Percentiles rank a stretch among this genome's conserved stretches.
Conservation (phyloP, 2,888 invertebrate species). For the Ormyrus pomaceus region DNA sequence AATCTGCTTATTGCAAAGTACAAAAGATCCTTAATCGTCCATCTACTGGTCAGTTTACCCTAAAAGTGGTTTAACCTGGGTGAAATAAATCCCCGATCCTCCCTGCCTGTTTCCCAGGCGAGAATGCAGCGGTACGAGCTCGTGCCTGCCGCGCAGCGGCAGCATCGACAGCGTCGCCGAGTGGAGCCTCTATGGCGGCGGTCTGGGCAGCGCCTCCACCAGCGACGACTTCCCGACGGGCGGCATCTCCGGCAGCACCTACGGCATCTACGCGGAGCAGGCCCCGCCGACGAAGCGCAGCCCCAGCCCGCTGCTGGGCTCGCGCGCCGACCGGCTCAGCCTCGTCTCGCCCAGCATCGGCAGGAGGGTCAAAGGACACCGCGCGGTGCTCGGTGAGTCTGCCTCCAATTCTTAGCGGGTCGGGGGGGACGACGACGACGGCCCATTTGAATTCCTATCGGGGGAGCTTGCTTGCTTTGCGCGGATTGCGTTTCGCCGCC, state of each 20-base stretch:
- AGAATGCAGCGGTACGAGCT: slow-evolving; percentile 66
- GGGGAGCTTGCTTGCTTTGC: no score
- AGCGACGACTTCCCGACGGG: not conserved
- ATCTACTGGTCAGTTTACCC: not conserved
- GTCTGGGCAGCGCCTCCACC: slow-evolving; percentile 14
- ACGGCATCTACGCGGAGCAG: slow-evolving; percentile 59
- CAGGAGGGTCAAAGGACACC: slow-evolving; percentile 85
- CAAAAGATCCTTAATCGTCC: not conserved
- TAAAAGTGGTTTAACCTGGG: no score
- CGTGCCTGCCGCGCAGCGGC: slow-evolving; percentile 81
- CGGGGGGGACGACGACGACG: no score
- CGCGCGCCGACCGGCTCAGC: slow-evolving; percentile 78
- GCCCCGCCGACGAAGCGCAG: slow-evolving; percentile 68
- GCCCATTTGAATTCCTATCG: no score
- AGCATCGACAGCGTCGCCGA: slow-evolving; percentile 82
- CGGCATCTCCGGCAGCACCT: slow-evolving; percentile 71
- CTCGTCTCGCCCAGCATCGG: slow-evolving; percentile 87
- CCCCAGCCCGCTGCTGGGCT: slow-evolving; percentile 74
- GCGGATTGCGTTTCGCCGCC: no score
- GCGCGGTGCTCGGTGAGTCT: slow-evolving; percentile 84
- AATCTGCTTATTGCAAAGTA: no score
- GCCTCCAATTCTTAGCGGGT: no score
- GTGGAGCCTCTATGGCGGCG: slow-evolving; percentile 64
- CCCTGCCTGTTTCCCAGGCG: slow-evolving; percentile 58
- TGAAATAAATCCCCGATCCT: no score